Evolutionary conservation across 2,797 vertebrate genomes (phyloP), one percentile per base, ranked within the genome.

Genomic region (Columba guinea): DNA sequence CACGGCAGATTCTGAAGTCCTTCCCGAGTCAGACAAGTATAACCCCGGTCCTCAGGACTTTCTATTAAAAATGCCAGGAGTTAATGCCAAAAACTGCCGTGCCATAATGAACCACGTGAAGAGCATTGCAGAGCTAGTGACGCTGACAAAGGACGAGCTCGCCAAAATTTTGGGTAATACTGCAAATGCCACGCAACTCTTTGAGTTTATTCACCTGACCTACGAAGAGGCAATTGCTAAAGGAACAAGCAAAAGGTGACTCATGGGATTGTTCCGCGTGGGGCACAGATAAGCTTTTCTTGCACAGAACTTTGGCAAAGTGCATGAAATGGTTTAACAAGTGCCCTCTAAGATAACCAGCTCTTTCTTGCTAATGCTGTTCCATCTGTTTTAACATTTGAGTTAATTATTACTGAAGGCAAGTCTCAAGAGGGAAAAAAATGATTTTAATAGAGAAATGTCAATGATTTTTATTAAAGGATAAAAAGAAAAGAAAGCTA

Each of bases 41-140:
- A 99, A 98, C 94, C 99, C 99, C 0, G 99, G 99, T 3, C 99
- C 99, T 34, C 98, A 99, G 70, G 99, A 99, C 97, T 99, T 99
- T 88, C 96, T 99, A 60, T 90, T 99, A 9, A 99, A 99, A 94
- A 99, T 99, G 98, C 99, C 99, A 2, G 99, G 99, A 14, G 96
- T 99, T 59, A 99, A 98, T 37, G 95, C 97, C 23, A 99, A 99
- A 94, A 99, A 99, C 96, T 98, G 98, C 27, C 97, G 96, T 68
- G 97, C 98, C 39, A 62, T 99, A 44, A 97, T 99, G 92, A 99
- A 95, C 93, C 98, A 97, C 0, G 97, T 98, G 4, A 97, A 97
- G 93, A 99, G 97, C 96, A 96, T 99, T 64, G 98, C 99, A 14
- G 99, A 99, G 62, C 93, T 99, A 27, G 97, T 97, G 30, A 97